Evolutionary conservation across 2,797 vertebrate species (phyloP).

Genomic region (Poecilia velifera): DNA sequence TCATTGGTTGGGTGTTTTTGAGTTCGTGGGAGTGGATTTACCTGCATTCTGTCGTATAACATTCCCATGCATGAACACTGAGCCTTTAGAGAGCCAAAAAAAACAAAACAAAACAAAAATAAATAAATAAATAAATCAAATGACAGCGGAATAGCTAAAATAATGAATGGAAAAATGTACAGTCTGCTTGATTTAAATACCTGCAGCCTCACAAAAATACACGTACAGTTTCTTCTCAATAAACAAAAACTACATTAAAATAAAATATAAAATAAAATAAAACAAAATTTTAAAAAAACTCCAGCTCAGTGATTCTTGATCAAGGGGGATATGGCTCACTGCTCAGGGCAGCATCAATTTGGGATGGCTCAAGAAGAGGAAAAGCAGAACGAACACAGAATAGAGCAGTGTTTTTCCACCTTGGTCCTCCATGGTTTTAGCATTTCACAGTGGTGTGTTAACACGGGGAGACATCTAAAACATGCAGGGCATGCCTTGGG

Average conservation of each 20-base stretch:
- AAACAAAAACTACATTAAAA: background rate
- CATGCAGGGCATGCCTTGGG: no score
- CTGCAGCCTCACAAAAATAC: background rate
- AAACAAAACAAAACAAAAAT: no score
- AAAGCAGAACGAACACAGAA: background rate
- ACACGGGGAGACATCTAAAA: no score
- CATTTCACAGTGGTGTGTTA: no score
- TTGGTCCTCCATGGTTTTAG: no score
- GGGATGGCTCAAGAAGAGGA: background rate
- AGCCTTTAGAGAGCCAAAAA: background rate
- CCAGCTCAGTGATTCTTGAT: background rate
- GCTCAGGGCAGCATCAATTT: background rate
- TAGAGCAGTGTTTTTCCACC: no score
- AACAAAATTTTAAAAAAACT: background rate
- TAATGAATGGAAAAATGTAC: background rate
- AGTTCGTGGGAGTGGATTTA: background rate
- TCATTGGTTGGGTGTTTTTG: background rate
- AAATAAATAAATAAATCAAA: background rate
- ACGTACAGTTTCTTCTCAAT: background rate
- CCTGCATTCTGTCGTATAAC: background rate
- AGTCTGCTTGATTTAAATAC: background rate
- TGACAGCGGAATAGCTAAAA: background rate
- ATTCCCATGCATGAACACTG: background rate
- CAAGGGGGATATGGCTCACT: background rate
- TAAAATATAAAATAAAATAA: no score